These are phyloP conservation scores for Zeus faber DNA, from an alignment of 2,113 vertebrate species.

Conservation along the genomic window DNA sequence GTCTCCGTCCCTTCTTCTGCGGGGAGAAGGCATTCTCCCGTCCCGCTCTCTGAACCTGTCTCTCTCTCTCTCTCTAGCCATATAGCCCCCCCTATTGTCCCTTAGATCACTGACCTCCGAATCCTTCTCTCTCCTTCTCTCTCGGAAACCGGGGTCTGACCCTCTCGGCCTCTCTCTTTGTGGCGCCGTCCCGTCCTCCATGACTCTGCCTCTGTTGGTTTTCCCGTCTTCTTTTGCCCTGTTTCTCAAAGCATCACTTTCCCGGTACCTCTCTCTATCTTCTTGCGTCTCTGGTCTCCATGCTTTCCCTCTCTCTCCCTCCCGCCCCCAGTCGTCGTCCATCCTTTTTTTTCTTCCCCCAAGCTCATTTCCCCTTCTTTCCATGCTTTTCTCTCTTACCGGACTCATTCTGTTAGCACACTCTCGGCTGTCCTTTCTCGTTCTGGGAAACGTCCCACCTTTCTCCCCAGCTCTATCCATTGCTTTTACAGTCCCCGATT, in stretches of 20 bases:
- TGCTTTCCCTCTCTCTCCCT: conserved; percentile 28
- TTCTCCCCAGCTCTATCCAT: conserved; percentile 34
- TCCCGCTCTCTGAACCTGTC: conserved; percentile 26
- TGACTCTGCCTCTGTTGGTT: conserved; percentile 27
- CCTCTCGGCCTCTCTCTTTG: conserved; percentile 38
- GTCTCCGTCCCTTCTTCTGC: conserved; percentile 36
- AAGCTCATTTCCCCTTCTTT: conserved; percentile 11
- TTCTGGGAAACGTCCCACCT: conserved; percentile 69
- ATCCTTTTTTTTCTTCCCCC: conserved; percentile 22
- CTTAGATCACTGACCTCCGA: conserved; percentile 26
- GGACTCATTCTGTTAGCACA: neutral
- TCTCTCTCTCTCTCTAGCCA: conserved; percentile 44
- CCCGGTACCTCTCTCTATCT: conserved; percentile 35
- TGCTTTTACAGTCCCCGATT: conserved; percentile 20
- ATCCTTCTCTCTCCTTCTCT: conserved; percentile 40
- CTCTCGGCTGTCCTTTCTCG: conserved; percentile 38
- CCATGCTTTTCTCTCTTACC: neutral
- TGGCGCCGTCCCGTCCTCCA: conserved; percentile 31
- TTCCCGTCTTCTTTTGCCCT: conserved; percentile 42
- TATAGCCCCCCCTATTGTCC: conserved; percentile 39
- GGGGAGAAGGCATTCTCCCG: conserved; percentile 22
- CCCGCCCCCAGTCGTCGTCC: conserved; percentile 24
- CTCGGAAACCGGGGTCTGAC: conserved; percentile 30
- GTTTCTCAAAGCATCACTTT: conserved; percentile 20
- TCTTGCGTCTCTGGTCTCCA: conserved; percentile 29